Conservation (phyloP, 2,113 vertebrate genomes). For the Bos indicus region DNA sequence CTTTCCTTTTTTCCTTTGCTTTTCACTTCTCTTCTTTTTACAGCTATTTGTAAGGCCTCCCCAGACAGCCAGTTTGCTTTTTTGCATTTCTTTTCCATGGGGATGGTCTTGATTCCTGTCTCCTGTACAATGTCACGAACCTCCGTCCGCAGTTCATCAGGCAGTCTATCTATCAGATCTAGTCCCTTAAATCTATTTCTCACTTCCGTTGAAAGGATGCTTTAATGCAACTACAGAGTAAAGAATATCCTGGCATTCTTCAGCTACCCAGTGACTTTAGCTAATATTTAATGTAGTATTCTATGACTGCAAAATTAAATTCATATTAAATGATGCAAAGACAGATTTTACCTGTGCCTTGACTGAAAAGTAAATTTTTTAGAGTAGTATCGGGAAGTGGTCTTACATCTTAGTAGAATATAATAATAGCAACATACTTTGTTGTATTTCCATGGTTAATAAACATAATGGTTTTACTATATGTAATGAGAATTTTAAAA, state of each 20-base stretch:
- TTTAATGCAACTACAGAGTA: conserved; percentile 45
- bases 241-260: conserved; percentile 14
- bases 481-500: conserved; percentile 46
- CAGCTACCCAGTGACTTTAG: not conserved
- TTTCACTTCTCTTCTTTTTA: no score
- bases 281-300: conserved; percentile 29
- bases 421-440: conserved; percentile 47
- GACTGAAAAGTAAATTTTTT: conserved; percentile 51
- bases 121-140: no score
- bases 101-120: no score
- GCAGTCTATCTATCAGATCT: no score
- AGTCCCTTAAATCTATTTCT: no score
- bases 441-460: conserved; percentile 54
- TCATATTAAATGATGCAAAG: conserved; percentile 47
- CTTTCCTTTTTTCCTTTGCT: no score
- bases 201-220: conserved; percentile 48
- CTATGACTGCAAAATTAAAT: conserved; percentile 36
- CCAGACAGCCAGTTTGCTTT: no score
- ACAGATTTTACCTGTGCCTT: conserved; percentile 64
- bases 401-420: conserved; percentile 51
- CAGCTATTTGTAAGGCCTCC: no score
- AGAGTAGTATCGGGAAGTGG: conserved; percentile 54
- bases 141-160: rapidly evolving
- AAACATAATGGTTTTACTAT: conserved; percentile 43
- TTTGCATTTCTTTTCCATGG: no score